Percentiles rank a stretch among this genome's conserved stretches.
These are phyloP conservation scores for Drosophila dunni DNA, from an alignment of 1,140 invertebrate genomes.

Conservation along the genomic window DNA sequence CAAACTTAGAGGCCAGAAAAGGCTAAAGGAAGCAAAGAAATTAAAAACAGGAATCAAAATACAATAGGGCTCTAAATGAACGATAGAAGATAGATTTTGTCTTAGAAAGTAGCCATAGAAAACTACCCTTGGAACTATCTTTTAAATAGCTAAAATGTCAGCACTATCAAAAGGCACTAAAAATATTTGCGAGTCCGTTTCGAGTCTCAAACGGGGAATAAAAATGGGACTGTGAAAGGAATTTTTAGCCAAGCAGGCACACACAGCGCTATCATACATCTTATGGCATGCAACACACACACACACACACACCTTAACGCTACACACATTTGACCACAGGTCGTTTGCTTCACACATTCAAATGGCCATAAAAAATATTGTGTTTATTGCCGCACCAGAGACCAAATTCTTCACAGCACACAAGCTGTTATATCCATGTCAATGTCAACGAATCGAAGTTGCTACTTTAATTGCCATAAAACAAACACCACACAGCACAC, in stretches of 20 bases:
- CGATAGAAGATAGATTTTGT: too few relatives aligned
- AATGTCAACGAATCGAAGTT: conserved; percentile 55
- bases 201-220: not conserved
- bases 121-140: too few relatives aligned
- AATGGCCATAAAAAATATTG: conserved; percentile 72
- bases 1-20: too few relatives aligned
- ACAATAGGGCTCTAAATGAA: too few relatives aligned
- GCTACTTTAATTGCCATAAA: conserved; percentile 71
- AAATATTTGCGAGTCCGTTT: conserved; percentile 57
- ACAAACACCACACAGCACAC: conserved; percentile 15
- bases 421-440: conserved; percentile 55
- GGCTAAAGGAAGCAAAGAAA: too few relatives aligned
- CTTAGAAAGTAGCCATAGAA: too few relatives aligned
- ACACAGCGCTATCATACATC: conserved; percentile 14
- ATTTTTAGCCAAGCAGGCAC: conserved; percentile 20
- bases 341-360: conserved; percentile 69
- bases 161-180: conserved; percentile 48
- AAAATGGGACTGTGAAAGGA: conserved; percentile 5
- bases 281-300: conserved; percentile 42
- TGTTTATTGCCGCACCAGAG: conserved; percentile 66
- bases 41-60: too few relatives aligned
- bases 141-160: too few relatives aligned
- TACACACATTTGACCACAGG: conserved; percentile 29
- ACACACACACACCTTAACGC: conserved; percentile 22
- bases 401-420: conserved; percentile 26